phyloP scores from a whole-genome alignment of 37 sponge, comb jelly and placozoan species.

The Ephydatia muelleri region DNA sequence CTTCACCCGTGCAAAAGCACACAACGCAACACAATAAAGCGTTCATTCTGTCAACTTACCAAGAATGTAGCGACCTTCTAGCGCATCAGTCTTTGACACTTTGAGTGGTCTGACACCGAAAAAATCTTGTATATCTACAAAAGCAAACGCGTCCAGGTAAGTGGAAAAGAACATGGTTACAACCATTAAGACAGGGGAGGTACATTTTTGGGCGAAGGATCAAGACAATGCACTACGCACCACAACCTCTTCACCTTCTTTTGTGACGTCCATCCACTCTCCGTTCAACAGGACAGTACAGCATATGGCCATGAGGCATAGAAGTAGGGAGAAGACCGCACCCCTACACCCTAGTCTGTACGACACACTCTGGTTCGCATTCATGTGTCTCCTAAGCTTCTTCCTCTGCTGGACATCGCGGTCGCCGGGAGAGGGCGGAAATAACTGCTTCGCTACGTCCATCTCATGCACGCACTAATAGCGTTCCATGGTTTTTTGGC shows the following conservation, averaged over 20 bases:
- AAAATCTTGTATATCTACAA: too few relatives aligned
- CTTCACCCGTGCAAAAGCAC: too few relatives aligned
- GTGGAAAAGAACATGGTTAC: too few relatives aligned
- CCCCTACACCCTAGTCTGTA: slow-evolving; percentile 18
- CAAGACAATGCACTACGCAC: too few relatives aligned
- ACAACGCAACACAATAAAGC: too few relatives aligned
- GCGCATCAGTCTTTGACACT: too few relatives aligned
- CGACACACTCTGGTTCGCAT: neutral
- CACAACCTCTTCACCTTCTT: slow-evolving; percentile 5
- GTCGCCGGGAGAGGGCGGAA: neutral
- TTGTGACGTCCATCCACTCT: slow-evolving; percentile 14
- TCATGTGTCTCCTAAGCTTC: neutral
- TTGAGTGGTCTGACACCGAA: too few relatives aligned
- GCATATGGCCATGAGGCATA: slow-evolving; percentile 15
- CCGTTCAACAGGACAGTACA: slow-evolving; percentile 15
- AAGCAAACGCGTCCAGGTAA: too few relatives aligned
- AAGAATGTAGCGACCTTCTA: too few relatives aligned
- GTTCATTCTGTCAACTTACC: too few relatives aligned
- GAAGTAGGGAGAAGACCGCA: slow-evolving; percentile 23
- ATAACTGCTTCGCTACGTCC: slow-evolving; percentile 24
- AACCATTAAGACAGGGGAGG: too few relatives aligned
- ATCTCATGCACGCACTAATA: neutral
- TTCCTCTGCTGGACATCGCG: neutral
- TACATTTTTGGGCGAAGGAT: too few relatives aligned
- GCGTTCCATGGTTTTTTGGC: neutral